These are phyloP conservation scores for Apamea anceps DNA, from an alignment of 2,888 invertebrate genomes.

Conservation along the genomic window DNA sequence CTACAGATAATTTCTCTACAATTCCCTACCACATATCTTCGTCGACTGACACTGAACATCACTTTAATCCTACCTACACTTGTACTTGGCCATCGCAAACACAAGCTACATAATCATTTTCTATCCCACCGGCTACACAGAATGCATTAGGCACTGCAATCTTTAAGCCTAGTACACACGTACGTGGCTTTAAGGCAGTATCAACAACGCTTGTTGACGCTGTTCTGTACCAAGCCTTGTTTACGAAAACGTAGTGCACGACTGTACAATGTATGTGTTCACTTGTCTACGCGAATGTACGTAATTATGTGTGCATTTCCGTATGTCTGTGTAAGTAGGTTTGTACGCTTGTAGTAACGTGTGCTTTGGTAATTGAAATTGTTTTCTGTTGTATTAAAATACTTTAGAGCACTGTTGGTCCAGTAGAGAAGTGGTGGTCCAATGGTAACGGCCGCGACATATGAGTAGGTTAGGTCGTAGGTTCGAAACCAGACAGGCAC, in stretches of 20 bases:
- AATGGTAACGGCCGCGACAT: too few relatives aligned
- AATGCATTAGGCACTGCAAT: conserved; percentile 40
- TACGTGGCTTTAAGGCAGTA: conserved; percentile 53
- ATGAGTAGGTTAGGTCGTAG: too few relatives aligned
- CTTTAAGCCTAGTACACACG: conserved; percentile 56
- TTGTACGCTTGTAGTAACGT: not conserved
- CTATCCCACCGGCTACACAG: conserved; percentile 5
- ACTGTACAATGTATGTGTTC: conserved; percentile 48
- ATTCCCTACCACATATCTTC: not conserved
- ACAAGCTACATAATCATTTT: conserved; percentile 24
- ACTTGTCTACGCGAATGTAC: conserved; percentile 48
- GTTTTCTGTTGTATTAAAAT: conserved; percentile 1
- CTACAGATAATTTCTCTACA: not conserved
- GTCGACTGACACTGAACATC: not conserved
- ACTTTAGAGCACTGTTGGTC: not conserved
- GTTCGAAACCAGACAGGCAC: too few relatives aligned
- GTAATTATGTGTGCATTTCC: conserved; percentile 42
- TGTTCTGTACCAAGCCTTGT: conserved; percentile 47
- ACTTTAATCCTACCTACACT: not conserved
- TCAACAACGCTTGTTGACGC: conserved; percentile 58
- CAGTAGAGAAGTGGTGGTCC: too few relatives aligned
- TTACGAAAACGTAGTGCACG: conserved; percentile 53
- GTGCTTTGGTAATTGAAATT: conserved; percentile 39
- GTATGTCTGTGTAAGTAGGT: conserved; percentile 18
- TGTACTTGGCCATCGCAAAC: not conserved